phyloP scores from a whole-genome alignment of 2,888 invertebrate species.

The Muschampia plurimacula region DNA sequence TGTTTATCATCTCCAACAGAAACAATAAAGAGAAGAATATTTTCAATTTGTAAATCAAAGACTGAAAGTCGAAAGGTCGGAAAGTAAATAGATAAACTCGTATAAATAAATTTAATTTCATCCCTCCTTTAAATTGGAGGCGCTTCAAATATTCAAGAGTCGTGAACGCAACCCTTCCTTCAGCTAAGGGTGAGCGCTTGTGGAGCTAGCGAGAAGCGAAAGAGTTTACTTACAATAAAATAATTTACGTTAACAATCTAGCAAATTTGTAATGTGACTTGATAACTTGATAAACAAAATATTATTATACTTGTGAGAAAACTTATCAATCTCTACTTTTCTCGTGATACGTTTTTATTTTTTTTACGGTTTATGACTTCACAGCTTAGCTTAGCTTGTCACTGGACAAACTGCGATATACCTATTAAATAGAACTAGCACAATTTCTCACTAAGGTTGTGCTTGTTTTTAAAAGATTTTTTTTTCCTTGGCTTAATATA shows the following conservation, averaged over 20 bases:
- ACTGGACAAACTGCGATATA: no score
- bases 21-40: not conserved
- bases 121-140: constrained; percentile 79
- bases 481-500: no score
- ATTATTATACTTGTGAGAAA: not conserved
- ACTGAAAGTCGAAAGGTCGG: constrained; percentile 55
- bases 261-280: not conserved
- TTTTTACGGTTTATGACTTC: no score
- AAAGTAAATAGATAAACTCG: constrained; percentile 77
- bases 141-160: constrained; percentile 84
- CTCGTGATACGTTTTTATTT: no score
- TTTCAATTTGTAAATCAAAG: constrained; percentile 32
- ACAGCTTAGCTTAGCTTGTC: no score
- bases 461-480: no score
- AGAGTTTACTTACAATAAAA: not conserved
- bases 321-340: not conserved
- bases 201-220: constrained; percentile 52
- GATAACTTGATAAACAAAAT: no score
- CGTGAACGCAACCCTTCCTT: constrained; percentile 83
- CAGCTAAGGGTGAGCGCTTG: constrained; percentile 67
- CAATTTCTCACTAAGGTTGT: no score
- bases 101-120: constrained; percentile 84
- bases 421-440: no score
- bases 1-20: not conserved
- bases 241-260: not conserved